Conservation (phyloP, 1,140 invertebrate genomes). For the Diorhabda sublineata region DNA sequence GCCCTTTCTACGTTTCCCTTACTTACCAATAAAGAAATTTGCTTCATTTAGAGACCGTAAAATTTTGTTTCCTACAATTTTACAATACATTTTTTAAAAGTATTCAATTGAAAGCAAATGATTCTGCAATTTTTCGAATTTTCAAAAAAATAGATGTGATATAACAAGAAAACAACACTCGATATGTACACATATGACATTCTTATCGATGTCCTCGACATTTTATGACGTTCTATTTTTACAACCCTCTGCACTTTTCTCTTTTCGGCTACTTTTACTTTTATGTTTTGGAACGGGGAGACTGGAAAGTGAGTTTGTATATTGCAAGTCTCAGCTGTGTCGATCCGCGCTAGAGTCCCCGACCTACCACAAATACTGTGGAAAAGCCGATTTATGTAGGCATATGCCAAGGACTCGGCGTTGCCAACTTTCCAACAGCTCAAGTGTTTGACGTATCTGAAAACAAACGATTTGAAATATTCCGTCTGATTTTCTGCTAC, state of each 20-base stretch:
- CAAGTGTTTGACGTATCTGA: too few relatives aligned
- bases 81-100: too few relatives aligned
- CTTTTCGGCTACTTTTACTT: slow-evolving; percentile 8
- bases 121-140: too few relatives aligned
- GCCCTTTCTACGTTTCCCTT: too few relatives aligned
- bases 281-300: not conserved
- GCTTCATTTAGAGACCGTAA: too few relatives aligned
- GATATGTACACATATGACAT: not conserved
- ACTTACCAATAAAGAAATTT: too few relatives aligned
- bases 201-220: slow-evolving; percentile 6
- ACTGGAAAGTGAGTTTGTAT: not conserved
- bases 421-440: not conserved
- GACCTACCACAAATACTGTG: slow-evolving; percentile 30
- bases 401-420: slow-evolving; percentile 10
- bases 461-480: too few relatives aligned
- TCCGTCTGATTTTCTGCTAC: too few relatives aligned
- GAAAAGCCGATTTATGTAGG: not conserved
- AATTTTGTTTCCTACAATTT: too few relatives aligned
- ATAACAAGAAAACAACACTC: too few relatives aligned
- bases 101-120: too few relatives aligned
- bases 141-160: too few relatives aligned
- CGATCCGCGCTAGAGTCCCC: slow-evolving; percentile 6
- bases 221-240: slow-evolving; percentile 27
- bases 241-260: slow-evolving; percentile 20
- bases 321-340: slow-evolving; percentile 25